phyloP scores from a whole-genome alignment of 2,797 vertebrate species.

The Melanotaenia pygmaea region DNA sequence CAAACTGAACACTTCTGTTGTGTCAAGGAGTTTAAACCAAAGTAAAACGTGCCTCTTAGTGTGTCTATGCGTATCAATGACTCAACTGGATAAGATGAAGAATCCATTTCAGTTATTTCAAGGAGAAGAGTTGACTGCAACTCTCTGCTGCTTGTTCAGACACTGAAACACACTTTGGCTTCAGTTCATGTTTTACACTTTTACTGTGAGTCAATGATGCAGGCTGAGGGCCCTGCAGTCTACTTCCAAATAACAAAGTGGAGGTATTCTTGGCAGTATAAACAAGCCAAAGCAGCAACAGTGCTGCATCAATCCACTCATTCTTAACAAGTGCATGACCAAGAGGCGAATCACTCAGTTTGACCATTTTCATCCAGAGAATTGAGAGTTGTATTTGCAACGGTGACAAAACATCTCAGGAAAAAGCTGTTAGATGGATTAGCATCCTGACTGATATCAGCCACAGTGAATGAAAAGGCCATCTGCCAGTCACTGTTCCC shows the following conservation, averaged over 20 bases:
- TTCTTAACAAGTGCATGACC: constrained; percentile 48
- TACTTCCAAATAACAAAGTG: constrained; percentile 49
- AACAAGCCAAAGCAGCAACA: constrained; percentile 26
- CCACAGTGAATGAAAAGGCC: constrained; percentile 48
- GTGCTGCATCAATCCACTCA: constrained; percentile 21
- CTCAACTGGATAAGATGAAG: constrained; percentile 37
- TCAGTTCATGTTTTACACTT: constrained; percentile 37
- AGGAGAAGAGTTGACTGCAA: constrained; percentile 53
- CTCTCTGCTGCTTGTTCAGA: constrained; percentile 49
- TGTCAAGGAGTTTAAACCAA: background rate
- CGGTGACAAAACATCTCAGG: constrained; percentile 22
- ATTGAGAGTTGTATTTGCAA: constrained; percentile 1
- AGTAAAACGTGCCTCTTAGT: constrained; percentile 16
- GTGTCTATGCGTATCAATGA: constrained; percentile 7
- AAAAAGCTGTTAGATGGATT: constrained; percentile 58
- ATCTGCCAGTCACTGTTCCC: constrained; percentile 64
- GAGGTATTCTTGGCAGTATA: constrained; percentile 31
- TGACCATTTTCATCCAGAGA: constrained; percentile 5
- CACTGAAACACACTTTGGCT: constrained; percentile 65
- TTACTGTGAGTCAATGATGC: constrained; percentile 48
- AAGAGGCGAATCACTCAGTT: constrained; percentile 29
- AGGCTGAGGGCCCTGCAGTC: constrained; percentile 29
- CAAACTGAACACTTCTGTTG: constrained; percentile 11
- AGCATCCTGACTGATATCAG: constrained; percentile 50
- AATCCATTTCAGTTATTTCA: constrained; percentile 53